Percentiles rank a stretch among this genome's conserved stretches.
phyloP scores from a whole-genome alignment of 92 coral and sea anemone genomes.

The Nematostella vectensis region DNA sequence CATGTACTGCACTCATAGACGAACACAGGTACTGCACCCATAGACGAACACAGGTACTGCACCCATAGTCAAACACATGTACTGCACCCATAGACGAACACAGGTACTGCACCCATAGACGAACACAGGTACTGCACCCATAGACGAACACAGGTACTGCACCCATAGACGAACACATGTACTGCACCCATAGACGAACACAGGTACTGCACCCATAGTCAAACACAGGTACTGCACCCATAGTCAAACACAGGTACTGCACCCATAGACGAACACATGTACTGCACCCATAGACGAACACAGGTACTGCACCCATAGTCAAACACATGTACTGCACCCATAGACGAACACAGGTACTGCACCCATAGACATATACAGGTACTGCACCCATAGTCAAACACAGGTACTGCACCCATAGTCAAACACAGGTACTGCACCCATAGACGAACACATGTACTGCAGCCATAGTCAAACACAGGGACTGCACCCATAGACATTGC shows the following conservation, averaged over 20 bases:
- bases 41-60: conserved; percentile 8
- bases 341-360: too few species aligned
- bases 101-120: conserved; percentile 18
- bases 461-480: conserved; percentile 74
- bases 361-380: conserved; percentile 79
- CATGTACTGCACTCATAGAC: conserved; percentile 64
- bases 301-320: conserved; percentile 18
- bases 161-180: conserved; percentile 77
- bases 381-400: conserved; percentile 45
- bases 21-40: conserved; percentile 24
- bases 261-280: conserved; percentile 77
- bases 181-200: conserved; percentile 46
- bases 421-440: neutral
- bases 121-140: neutral
- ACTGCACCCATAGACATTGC: conserved; percentile 38
- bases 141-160: too few species aligned
- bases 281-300: conserved; percentile 46
- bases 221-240: neutral
- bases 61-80: conserved; percentile 78
- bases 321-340: neutral
- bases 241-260: too few species aligned
- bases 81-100: conserved; percentile 46
- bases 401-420: conserved; percentile 18
- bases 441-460: too few species aligned
- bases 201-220: conserved; percentile 18